Base-by-base conservation (phyloP, 2,797 vertebrate species). In the Denticeps clupeoides region DNA sequence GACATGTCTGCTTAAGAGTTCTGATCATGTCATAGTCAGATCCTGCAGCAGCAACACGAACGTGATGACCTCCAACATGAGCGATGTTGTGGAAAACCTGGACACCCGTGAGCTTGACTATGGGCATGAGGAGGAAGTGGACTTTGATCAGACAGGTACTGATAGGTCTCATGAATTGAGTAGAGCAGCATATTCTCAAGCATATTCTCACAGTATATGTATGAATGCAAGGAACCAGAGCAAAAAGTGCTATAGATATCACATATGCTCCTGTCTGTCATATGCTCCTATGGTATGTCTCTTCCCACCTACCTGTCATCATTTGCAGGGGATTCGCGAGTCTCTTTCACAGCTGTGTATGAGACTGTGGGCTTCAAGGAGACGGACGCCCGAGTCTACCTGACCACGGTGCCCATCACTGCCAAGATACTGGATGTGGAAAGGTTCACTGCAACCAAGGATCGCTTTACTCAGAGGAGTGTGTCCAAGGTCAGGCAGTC, bases 81-180 rank as follows among this genome's bases (percentile, higher is more conserved):
- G 80, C 16, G 85, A 88, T 24, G 69, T 91, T 1, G 87, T 93
- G 7, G 91, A 96, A 73, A 93, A 80, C 65, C 73, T 99, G 63
- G 93, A 99, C 59, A 80, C 90, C 10, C 80, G 85, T 47, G 93
- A 99, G 56, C 86, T 99, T 51, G 89, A 88, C 56, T 72, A 95
- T 0, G 81, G 47, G 2, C 93, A 94, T 2, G 90, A 79, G 26
- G 89, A 95, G 29, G 92, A 96, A 56, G 74, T 78, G 0, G 91
- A 97, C 27, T 63, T 59, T 0, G 89, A 92, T 64, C 63, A 59
- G 22, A 22, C 77, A 0, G 78, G 89, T 89, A 49, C 4, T n/a
- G 9, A 21, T 21, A 10, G 3, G 4, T 5, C 2, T 38, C 38
- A 3, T 38, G 19, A 11, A 18, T 18, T 7, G 19, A 8, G 37